Base-by-base conservation (phyloP, 2,797 vertebrate species). In the Mustela erminea region DNA sequence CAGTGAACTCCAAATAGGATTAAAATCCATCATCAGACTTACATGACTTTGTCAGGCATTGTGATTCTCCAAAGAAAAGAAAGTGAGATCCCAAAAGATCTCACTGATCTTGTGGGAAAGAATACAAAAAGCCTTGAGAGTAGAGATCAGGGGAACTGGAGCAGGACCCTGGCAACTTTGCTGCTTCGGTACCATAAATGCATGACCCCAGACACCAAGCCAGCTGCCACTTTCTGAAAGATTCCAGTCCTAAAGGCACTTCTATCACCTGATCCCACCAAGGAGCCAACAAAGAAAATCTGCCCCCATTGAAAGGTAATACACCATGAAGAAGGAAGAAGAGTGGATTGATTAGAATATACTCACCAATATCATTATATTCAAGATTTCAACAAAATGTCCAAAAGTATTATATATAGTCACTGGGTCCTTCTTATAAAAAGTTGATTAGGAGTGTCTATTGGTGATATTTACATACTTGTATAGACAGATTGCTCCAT, bases 111-210 rank as follows among this genome's bases (percentile, higher is more conserved):
- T 56, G n/a, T 68, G 46, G 35, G 49, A 20, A 35, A 75, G 52
- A 72, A n/a, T 4, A 0, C 7, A 43, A 52, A 20, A 5, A 68
- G 8, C 4, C 8, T 0, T 1, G n/a, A 58, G 32, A 60, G 25
- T 43, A 52, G 32, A 62, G 14, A 21, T 54, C 27, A n/a, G 38
- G 29, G 43, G 15, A 8, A 12, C 1, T 27, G 2, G 15, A 75
- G 12, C 9, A 68, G 41, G 43, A 88, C 25, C 9, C 35, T 35
- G 20, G 20, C 2, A 62, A 23, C 32, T 17, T 49, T 32, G 11
- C 17, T 49, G 20, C 20, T 6, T 3, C 7, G 0, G 1, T 3
- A 52, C 21, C 10, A 7, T 3, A 9, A 8, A 5, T 13, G 0
- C 15, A 2, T 18, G 52, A 5, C 68, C 35, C 3, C 3, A 11